Percentiles rank a stretch among this genome's conserved stretches.
phyloP scores from a whole-genome alignment of 1,140 invertebrate genomes.

The Protaetia brevitarsis region DNA sequence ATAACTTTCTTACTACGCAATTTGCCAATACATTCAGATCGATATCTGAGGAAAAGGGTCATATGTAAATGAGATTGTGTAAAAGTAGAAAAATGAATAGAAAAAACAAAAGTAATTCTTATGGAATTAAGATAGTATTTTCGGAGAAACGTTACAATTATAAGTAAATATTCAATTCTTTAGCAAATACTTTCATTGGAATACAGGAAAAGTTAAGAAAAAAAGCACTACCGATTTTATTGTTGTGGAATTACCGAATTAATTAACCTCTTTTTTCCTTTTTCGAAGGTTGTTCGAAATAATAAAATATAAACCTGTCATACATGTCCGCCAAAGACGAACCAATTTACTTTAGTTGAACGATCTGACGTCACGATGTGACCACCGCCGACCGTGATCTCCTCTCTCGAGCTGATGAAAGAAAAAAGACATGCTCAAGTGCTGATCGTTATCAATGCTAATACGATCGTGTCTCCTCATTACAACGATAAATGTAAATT shows the following conservation, averaged over 20 bases:
- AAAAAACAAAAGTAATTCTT: no score
- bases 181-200: no score
- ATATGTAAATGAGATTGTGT: no score
- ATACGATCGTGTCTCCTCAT: conserved; percentile 15
- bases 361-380: conserved; percentile 1
- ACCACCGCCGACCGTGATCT: neutral
- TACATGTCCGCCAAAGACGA: neutral
- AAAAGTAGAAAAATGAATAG: no score
- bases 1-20: no score
- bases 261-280: conserved; percentile 8
- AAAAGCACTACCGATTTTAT: no score
- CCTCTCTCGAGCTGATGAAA: neutral
- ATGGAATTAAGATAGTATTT: no score
- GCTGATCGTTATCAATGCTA: conserved; percentile 10
- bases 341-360: neutral
- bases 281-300: neutral
- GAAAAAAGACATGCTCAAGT: neutral
- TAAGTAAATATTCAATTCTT: no score
- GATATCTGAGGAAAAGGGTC: no score
- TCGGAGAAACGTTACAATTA: no score
- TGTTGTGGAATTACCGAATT: neutral
- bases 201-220: no score
- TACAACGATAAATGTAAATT: conserved; percentile 9
- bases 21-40: no score
- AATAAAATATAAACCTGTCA: neutral